These are phyloP conservation scores for Scortum barcoo DNA, from an alignment of 2,113 vertebrate species.

Conservation along the genomic window DNA sequence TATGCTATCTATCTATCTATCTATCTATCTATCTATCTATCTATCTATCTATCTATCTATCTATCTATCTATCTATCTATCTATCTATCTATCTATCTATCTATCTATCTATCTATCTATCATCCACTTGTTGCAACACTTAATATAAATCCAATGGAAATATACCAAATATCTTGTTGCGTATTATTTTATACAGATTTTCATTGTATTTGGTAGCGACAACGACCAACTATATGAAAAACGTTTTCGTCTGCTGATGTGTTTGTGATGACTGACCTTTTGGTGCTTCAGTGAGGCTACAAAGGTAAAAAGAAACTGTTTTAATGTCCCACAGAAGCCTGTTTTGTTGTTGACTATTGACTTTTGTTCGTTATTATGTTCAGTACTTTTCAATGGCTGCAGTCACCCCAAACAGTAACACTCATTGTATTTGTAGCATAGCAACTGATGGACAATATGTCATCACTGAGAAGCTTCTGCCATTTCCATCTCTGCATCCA, in stretches of 20 bases:
- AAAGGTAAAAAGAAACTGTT: background rate
- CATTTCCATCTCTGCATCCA: constrained; percentile 8
- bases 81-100: no score
- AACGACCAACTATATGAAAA: background rate
- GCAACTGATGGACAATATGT: constrained; percentile 1
- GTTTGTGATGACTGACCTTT: background rate
- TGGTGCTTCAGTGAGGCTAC: background rate
- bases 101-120: no score
- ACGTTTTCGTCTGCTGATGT: background rate
- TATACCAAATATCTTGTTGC: background rate
- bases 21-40: no score
- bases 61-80: no score
- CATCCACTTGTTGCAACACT: no score
- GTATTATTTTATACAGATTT: background rate
- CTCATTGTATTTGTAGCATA: background rate
- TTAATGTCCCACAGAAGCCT: background rate
- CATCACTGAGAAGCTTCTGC: background rate
- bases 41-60: no score
- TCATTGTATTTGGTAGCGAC: background rate
- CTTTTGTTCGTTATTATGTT: background rate
- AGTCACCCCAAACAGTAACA: background rate
- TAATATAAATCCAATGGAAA: no score
- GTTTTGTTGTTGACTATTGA: background rate
- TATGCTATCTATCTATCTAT: no score
- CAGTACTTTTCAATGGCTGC: background rate